phyloP scores from a whole-genome alignment of 2,888 invertebrate genomes.

The Hermaeophaga mercurialis region DNA sequence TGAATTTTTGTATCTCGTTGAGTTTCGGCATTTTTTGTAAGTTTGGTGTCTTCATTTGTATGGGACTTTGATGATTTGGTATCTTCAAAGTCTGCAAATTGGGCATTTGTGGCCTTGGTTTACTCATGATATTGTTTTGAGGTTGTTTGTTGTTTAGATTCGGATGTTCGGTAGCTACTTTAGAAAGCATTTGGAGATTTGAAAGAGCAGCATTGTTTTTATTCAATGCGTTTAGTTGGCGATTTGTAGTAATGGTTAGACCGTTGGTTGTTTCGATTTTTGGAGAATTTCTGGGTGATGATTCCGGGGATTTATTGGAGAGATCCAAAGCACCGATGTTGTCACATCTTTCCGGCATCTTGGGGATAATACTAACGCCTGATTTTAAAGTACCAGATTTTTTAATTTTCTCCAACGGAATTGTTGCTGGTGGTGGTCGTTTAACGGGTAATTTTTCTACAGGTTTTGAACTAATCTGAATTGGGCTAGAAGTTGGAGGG shows the following conservation, averaged over 20 bases:
- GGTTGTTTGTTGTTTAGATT: constrained; percentile 41
- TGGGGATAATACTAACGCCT: constrained; percentile 52
- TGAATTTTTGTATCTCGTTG: constrained; percentile 58
- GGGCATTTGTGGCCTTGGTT: constrained; percentile 50
- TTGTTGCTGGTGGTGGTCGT: constrained; percentile 62
- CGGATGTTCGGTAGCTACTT: constrained; percentile 54
- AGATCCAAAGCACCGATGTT: constrained; percentile 62
- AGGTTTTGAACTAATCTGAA: constrained; percentile 30
- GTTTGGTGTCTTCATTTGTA: constrained; percentile 40
- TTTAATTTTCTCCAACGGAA: constrained; percentile 60
- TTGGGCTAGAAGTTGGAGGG: constrained; percentile 39
- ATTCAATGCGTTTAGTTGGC: constrained; percentile 33
- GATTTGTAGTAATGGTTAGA: constrained; percentile 34
- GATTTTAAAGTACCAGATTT: constrained; percentile 52
- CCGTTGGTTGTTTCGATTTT: constrained; percentile 45
- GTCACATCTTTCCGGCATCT: constrained; percentile 55
- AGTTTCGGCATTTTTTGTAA: constrained; percentile 55
- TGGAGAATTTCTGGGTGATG: constrained; percentile 49
- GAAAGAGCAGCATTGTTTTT: constrained; percentile 48
- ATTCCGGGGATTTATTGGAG: constrained; percentile 51
- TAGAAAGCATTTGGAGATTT: constrained; percentile 63
- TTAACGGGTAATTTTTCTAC: constrained; percentile 46
- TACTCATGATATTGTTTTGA: constrained; percentile 33
- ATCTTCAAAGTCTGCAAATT: constrained; percentile 51
- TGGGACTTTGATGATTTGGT: constrained; percentile 37